Evolutionary conservation across 2,888 invertebrate genomes (phyloP), one percentile per base, ranked within the genome.

Genomic region (Xestobium rufovillosum): DNA sequence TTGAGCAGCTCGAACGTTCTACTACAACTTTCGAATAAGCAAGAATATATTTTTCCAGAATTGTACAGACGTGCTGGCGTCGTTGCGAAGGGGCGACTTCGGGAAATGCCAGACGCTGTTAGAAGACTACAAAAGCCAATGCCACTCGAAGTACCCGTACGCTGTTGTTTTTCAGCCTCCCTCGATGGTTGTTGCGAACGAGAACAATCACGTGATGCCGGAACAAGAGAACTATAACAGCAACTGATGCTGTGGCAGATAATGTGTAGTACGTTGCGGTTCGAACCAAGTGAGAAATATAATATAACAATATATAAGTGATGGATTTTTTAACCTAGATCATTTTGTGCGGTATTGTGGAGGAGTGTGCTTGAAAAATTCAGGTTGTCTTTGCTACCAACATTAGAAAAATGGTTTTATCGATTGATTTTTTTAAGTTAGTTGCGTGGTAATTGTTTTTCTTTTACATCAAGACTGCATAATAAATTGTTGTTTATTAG

Each of bases 41-140:
- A n/a, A n/a, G n/a, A n/a, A n/a, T n/a, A n/a, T n/a, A n/a, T n/a
- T n/a, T n/a, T 66, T 73, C n/a, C 69, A 88, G 83, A 83, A 77
- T 56, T 91, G 90, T 68, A 78, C 80, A 47, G 80, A 82, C 52
- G 81, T 90, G 39, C 70, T 88, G 51, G 79, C 82, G 48, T 78
- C 84, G 46, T 72, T 94, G 55, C 73, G 75, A 48, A 77, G 76
- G 48, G 89, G 88, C 34, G 82, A 84, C 52, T 85, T 94, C 61
- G 91, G 91, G 1, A 66, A 72, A 14, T 81, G 80, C 62, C 80
- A 84, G 42, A 65, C 71, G 23, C 73, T 75, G 48, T 74, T 76
- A 50, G 79, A 78, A 53, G 73, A 76, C 33, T 92, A 83, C 65
- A 75, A 80, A 53, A 67, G 70, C 41, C 74, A 75, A 55, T 90